Base-by-base conservation (phyloP, 2,113 vertebrate species). In the Gallinago media region DNA sequence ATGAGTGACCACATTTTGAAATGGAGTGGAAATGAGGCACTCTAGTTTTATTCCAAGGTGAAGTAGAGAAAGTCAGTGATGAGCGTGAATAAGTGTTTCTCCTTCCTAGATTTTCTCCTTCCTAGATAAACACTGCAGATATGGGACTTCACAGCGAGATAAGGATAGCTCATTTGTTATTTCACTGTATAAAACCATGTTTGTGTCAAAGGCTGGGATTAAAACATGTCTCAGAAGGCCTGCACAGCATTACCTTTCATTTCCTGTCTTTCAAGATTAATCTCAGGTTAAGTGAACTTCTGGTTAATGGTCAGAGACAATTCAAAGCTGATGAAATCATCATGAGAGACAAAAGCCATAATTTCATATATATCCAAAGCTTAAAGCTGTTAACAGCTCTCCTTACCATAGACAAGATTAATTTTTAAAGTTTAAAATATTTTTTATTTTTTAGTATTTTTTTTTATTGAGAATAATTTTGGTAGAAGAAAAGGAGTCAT, bases 271-370 rank as follows among this genome's bases (percentile, higher is more conserved):
- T 83, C 40, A 95, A 84, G 82, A 90, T 65, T 96, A 94, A 93
- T 94, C 23, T 90, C 55, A 42, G 87, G 91, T 96, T 94, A 96
- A 94, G 80, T 87, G 91, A 92, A 70, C 81, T 94, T 92, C 92
- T 79, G 70, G 80, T 79, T 92, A 95, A 94, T 89, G 74, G 78
- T 88, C 89, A 89, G 75, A 93, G 66, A 75, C 54, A 89, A 85
- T 92, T 95, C 72, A 85, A 88, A 89, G 50, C 49, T 80, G 29
- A 5, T 88, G 63, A 95, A 92, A 93, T 79, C 50, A 82, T 34
- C 27, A 27, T 20, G 38, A 83, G 71, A 96, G 75, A 89, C 52
- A 93, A 70, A 95, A 85, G 31, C n/a, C 66, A 5, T 54, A 25
- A 73, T 85, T 92, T 75, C 22, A 59, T 52, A 9, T 6, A 59